phyloP scores from a whole-genome alignment of 1,140 invertebrate species.

The Physella acuta region DNA sequence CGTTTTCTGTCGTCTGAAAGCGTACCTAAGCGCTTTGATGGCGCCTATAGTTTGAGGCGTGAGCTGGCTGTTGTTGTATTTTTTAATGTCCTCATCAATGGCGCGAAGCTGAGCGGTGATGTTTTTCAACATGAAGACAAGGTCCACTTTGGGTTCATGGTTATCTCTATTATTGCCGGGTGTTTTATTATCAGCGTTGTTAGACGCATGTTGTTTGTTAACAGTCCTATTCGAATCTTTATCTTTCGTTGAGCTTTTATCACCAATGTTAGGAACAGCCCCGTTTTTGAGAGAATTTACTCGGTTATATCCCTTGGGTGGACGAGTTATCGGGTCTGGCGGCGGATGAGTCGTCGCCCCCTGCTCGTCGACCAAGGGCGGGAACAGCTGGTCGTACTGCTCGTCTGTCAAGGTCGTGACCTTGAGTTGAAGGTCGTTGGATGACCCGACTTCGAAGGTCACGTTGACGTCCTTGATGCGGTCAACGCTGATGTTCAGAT shows the following conservation, averaged over 20 bases:
- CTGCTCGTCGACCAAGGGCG: neutral
- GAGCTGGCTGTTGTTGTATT: neutral
- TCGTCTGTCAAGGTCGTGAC: slow-evolving; percentile 18
- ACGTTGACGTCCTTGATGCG: slow-evolving; percentile 45
- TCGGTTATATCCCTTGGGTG: no score
- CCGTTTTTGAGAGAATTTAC: neutral
- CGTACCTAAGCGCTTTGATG: neutral
- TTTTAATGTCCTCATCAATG: neutral
- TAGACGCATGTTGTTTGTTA: neutral
- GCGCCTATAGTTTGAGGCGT: neutral
- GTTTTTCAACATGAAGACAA: no score
- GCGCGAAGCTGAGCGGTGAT: neutral
- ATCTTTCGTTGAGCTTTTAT: neutral
- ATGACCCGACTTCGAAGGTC: slow-evolving; percentile 23
- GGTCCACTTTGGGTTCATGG: no score
- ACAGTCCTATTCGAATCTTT: no score
- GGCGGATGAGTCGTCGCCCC: neutral
- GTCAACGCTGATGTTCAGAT: slow-evolving; percentile 40
- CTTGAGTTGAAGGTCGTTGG: neutral
- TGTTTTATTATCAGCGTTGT: neutral
- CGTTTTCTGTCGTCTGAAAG: neutral
- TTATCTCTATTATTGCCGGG: neutral
- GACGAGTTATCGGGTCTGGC: no score
- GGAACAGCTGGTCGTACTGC: neutral
- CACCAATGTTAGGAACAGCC: neutral